phyloP scores from a whole-genome alignment of 1,140 invertebrate genomes.

The Bactericera cockerelli region DNA sequence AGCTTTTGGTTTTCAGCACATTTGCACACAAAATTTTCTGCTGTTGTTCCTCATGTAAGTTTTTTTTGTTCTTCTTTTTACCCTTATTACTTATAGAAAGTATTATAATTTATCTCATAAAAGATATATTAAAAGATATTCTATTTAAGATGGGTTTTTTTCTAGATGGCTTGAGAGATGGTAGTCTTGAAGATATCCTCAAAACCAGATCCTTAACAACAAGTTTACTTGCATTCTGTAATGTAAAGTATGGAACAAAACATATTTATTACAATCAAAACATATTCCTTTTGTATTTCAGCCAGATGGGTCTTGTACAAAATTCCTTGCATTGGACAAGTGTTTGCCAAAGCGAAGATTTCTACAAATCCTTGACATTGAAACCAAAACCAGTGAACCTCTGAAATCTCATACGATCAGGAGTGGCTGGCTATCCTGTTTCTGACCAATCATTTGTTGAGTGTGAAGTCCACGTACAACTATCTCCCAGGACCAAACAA shows the following conservation, averaged over 20 bases:
- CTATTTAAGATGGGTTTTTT: too few species aligned
- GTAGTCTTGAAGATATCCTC: too few species aligned
- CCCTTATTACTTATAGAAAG: conserved; percentile 15
- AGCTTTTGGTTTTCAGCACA: conserved; percentile 94
- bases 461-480: conserved; percentile 44
- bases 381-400: conserved; percentile 36
- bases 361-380: conserved; percentile 45
- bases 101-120: conserved; percentile 15
- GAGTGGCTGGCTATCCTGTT: conserved; percentile 85
- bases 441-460: conserved; percentile 75
- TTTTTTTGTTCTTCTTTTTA: too few species aligned
- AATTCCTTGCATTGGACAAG: conserved; percentile 92
- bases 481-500: conserved; percentile 66
- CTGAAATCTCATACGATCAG: conserved; percentile 66
- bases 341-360: conserved; percentile 78
- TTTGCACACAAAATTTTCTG: conserved; percentile 90
- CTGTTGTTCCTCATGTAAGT: conserved; percentile 51
- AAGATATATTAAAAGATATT: conserved; percentile 10
- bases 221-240: too few species aligned
- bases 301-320: conserved; percentile 39
- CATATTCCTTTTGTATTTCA: conserved; percentile 22
- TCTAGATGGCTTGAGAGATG: too few species aligned
- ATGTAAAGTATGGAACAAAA: too few species aligned
- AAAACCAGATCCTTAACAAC: too few species aligned
- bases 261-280: too few species aligned